Base-by-base conservation (phyloP, 2,888 invertebrate genomes). In the Thumatha senex region DNA sequence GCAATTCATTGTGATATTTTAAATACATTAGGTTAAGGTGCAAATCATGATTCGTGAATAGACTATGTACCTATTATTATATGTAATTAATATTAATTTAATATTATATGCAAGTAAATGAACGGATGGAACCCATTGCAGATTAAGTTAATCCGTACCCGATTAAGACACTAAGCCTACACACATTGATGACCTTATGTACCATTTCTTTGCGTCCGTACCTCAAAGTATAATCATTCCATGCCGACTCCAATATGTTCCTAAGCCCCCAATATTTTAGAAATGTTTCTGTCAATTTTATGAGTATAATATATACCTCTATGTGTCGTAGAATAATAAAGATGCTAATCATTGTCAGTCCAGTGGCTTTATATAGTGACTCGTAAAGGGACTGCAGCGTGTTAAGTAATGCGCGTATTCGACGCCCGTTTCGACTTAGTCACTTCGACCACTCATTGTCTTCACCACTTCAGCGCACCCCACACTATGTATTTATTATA, bases 1-100 rank as follows among this genome's bases (percentile, higher is more conserved):
- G 86, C 84, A 91, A 91, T 92, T 92, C 89, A 92, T 90, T 92
- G 91, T 92, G 91, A 92, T 92, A 92, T 92, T 92, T 91, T 90
- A 86, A 89, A 89, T 85, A 89, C 80, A 84, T 78, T 89, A 90
- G 89, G 77, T 75, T 90, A 91, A 89, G 89, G 77, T 75, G 82
- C 86, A 84, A 85, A 83, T 80, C 80, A 85, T 80, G 82, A 84
- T 88, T 89, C 81, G 77, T 76, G 76, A 77, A 82, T 86, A 86
- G 80, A 84, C 80, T 88, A 82, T 82, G 78, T 86, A 88, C 82
- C 84, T 86, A 82, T 86, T 84, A 82, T 86, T 14, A 47, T 84
- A 82, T 86, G 82, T n/a, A n/a, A 86, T 84, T 84, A 80, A 80
- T 79, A 76, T 78, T 82, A 72, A 78, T 85, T 84, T 84, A 78